Base-by-base conservation (phyloP, 2,888 invertebrate genomes). In the Cosmia pyralina region DNA sequence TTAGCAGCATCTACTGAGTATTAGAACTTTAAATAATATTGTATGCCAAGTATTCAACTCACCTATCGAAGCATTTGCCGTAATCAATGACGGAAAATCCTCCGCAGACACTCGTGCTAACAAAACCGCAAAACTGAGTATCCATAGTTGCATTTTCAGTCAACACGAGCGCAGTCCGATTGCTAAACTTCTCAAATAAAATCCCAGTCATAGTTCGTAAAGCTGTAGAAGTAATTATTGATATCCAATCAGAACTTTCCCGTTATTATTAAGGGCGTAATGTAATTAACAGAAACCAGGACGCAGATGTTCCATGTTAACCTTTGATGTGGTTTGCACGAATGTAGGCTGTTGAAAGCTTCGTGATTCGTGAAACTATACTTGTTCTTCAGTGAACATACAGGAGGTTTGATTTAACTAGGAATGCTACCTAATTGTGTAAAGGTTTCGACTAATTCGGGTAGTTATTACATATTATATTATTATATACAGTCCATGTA, bases 11-110 rank as follows among this genome's bases (percentile, higher is more conserved):
- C n/a, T 1, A 38, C 10, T 5, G 5, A 44, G 22, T 13, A 44
- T 67, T 13, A 34, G 2, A 22, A 8, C 10, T 34, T 52, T 15
- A 28, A 55, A 17, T 10, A 46, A 2, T 28, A n/a, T n/a, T 13
- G 8, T 46, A 7, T 57, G 4, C 19, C 34, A 59, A 64, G 19
- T 13, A 60, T 8, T n/a, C 63, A 19, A 69, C 93, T 94, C 94
- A 98, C 98, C 98, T 90, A 98, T 96, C 1, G 98, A 97, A 10
- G 97, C 98, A 91, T 98, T 98, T 19, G 97, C 96, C 15, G 97
- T 97, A 3, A 98, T 96, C 81, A 98, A 93, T 0, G 98, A 98
- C 4, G 98, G 98, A 92, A 97, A 97, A 85, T 97, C 97, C 91
- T 98, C 97, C n/a, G 89, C 92, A 3, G 58, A 77, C 58, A 88